These are phyloP conservation scores for Ashinkailepas kermadecensis DNA, from an alignment of 2,888 invertebrate species.

Conservation along the genomic window DNA sequence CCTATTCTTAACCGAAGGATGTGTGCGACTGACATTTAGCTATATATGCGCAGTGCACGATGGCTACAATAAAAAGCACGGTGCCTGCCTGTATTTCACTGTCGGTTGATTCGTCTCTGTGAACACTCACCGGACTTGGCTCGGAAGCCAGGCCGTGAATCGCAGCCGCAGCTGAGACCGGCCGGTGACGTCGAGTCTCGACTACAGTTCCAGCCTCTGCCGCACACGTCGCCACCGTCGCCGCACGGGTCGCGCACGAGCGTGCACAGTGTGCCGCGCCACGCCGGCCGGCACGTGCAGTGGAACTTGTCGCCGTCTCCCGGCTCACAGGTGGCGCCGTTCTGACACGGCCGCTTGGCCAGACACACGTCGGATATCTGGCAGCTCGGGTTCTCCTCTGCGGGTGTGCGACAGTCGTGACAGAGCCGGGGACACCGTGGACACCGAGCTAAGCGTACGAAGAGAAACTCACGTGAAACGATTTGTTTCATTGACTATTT, in stretches of 20 bases:
- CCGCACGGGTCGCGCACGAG: background rate
- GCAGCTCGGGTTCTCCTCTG: background rate
- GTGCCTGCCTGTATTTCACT: too few species aligned
- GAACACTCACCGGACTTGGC: background rate
- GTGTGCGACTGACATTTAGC: too few species aligned
- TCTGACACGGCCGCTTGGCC: background rate
- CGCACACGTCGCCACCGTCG: slow-evolving; percentile 5
- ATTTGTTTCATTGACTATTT: too few species aligned
- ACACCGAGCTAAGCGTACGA: too few species aligned
- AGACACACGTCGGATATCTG: background rate
- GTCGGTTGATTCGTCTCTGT: background rate
- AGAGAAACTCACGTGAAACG: too few species aligned
- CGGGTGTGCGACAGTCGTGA: too few species aligned
- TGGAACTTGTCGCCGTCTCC: background rate
- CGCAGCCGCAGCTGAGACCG: background rate
- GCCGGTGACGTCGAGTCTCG: background rate
- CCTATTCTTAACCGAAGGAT: too few species aligned
- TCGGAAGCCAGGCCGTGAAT: background rate
- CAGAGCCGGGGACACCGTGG: too few species aligned
- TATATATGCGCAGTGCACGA: too few species aligned
- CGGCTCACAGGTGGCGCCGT: background rate
- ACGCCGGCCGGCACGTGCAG: slow-evolving; percentile 1
- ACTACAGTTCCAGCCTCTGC: background rate
- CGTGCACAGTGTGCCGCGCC: background rate
- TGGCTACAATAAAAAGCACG: too few species aligned